Base-by-base conservation (phyloP, 1,140 invertebrate genomes). In the Andrena cerasifolii region DNA sequence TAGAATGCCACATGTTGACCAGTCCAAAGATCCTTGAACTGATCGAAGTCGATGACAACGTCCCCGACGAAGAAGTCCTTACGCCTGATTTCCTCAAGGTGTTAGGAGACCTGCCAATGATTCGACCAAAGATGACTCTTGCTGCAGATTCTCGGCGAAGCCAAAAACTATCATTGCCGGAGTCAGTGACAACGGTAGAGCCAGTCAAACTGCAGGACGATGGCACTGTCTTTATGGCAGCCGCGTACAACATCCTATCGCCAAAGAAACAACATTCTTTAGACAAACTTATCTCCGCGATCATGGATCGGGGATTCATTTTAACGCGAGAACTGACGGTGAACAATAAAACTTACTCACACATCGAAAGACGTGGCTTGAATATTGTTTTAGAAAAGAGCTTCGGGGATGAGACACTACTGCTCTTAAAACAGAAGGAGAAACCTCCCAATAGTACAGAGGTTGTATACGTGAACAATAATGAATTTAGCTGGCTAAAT, bases 31-130 rank as follows among this genome's bases (percentile, higher is more conserved):
- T n/a, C n/a, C n/a, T n/a, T n/a, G n/a, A n/a, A n/a, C n/a, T n/a
- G n/a, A n/a, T n/a, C n/a, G n/a, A n/a, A n/a, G n/a, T n/a, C n/a
- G n/a, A n/a, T n/a, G n/a, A n/a, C n/a, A n/a, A n/a, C n/a, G n/a
- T n/a, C n/a, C n/a, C n/a, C n/a, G n/a, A 78, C 7, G 31, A 92
- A 6, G 77, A 93, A 68, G 90, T 93, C 0, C 71, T 95, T 0
- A 91, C 94, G 1, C 93, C 94, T 18, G 73, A 93, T 16, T 92
- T 96, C 5, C 87, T 91, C 51, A 94, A 94, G 1, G 87, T 94
- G 3, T 89, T 96, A 2, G 93, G 91, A 59, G 94, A 96, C 80
- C 86, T 95, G 33, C 95, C 95, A 12, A 87, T 96, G 1, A 92
- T 95, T 16, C 94, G 95, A 87, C 91, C 94, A 8, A 94, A 94